phyloP scores from a whole-genome alignment of 2,797 vertebrate genomes.

The Amblyraja radiata region DNA sequence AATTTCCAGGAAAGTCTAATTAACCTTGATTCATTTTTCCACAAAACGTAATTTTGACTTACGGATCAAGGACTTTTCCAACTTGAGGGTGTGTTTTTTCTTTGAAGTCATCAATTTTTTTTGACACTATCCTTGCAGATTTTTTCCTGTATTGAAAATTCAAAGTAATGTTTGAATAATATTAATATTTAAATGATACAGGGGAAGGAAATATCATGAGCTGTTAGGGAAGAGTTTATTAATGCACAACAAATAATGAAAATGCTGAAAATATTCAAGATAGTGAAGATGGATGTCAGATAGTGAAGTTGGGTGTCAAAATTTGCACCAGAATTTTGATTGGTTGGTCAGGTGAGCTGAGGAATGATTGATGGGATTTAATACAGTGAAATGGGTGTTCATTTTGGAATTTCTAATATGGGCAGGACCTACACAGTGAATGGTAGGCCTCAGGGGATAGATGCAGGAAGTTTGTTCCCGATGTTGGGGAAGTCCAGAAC shows the following conservation, averaged over 20 bases:
- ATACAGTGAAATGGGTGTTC: too few species aligned
- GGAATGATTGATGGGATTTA: too few species aligned
- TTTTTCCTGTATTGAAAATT: constrained; percentile 54
- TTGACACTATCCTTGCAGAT: constrained; percentile 60
- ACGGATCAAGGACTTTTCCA: constrained; percentile 61
- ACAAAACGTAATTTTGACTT: constrained; percentile 47
- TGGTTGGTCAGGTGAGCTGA: too few species aligned
- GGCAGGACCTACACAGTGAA: too few species aligned
- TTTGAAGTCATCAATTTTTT: constrained; percentile 62
- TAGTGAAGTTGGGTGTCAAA: too few species aligned
- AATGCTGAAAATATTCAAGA: too few species aligned
- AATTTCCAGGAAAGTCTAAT: neutral
- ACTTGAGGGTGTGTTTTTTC: constrained; percentile 61
- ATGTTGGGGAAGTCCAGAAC: too few species aligned
- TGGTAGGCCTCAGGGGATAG: too few species aligned
- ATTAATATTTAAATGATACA: neutral
- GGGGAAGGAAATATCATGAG: neutral
- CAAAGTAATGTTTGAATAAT: neutral
- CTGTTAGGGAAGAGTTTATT: neutral
- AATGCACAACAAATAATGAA: neutral
- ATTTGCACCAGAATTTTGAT: too few species aligned
- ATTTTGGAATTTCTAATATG: too few species aligned
- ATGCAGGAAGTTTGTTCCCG: too few species aligned
- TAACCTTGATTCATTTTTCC: neutral
- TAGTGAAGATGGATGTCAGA: too few species aligned